phyloP scores from a whole-genome alignment of 2,888 invertebrate genomes.

The Drosophila lacicola region DNA sequence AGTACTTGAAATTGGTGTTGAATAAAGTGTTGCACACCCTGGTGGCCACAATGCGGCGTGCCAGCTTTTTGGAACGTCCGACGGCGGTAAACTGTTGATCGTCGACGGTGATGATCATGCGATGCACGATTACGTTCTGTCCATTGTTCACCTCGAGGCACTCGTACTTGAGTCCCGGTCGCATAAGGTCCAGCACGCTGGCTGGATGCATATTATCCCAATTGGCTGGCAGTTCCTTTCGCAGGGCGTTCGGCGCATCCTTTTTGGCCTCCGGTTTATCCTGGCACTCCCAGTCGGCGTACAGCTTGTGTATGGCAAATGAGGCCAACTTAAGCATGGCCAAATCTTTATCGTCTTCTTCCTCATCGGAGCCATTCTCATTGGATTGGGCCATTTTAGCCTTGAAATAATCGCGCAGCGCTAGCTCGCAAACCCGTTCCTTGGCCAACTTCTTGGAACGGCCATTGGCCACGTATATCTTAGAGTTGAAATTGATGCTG shows the following conservation, averaged over 20 bases:
- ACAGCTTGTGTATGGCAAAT: neutral
- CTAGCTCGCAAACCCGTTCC: neutral
- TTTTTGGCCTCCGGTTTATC: too few relatives aligned
- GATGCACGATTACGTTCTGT: neutral
- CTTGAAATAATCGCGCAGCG: conserved; percentile 1
- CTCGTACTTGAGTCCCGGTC: neutral
- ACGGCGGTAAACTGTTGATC: neutral
- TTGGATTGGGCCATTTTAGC: neutral
- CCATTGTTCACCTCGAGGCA: neutral
- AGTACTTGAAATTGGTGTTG: neutral
- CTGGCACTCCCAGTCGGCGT: too few relatives aligned
- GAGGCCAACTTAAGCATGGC: neutral
- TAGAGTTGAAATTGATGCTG: neutral
- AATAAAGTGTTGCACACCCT: neutral
- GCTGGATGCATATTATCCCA: neutral
- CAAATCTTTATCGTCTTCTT: neutral
- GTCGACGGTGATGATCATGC: neutral
- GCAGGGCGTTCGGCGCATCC: too few relatives aligned
- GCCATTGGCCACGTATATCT: neutral
- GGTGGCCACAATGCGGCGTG: neutral
- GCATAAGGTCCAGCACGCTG: neutral
- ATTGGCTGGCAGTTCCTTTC: neutral
- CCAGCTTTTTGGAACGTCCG: neutral
- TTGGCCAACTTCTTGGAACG: conserved; percentile 1
- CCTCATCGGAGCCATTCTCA: neutral